These are phyloP conservation scores for Synanceia verrucosa DNA, from an alignment of 2,797 vertebrate species.

Conservation along the genomic window DNA sequence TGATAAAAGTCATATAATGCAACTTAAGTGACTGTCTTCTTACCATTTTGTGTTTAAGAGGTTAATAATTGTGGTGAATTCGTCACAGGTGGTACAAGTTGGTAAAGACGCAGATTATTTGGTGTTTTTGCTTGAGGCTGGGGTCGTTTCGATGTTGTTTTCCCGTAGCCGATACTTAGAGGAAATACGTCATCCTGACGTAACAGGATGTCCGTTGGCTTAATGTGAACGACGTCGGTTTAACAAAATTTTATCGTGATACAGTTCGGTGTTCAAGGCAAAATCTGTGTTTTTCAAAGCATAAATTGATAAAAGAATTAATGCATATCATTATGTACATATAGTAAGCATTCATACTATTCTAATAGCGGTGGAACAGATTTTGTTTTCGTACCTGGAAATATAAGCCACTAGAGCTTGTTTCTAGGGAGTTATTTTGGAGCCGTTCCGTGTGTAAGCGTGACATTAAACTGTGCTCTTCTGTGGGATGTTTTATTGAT, in stretches of 20 bases:
- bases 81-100: background rate
- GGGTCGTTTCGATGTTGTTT: slow-evolving; percentile 75
- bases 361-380: rapidly evolving
- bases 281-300: background rate
- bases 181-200: slow-evolving; percentile 68
- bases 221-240: background rate
- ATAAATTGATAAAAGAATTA: rapidly evolving
- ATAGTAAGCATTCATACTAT: rapidly evolving
- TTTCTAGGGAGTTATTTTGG: slow-evolving; percentile 53
- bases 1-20: rapidly evolving
- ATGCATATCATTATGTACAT: rapidly evolving
- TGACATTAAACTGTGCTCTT: slow-evolving; percentile 27
- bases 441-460: slow-evolving; percentile 8
- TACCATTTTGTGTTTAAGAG: slow-evolving; percentile 76
- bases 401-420: rapidly evolving
- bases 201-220: background rate
- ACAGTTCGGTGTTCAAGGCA: background rate
- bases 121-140: slow-evolving; percentile 47
- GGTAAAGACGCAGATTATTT: background rate
- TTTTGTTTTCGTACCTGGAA: slow-evolving; percentile 7
- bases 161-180: slow-evolving; percentile 67
- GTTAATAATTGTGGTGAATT: slow-evolving; percentile 9
- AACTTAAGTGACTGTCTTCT: background rate
- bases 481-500: background rate
- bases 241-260: background rate